phyloP scores from a whole-genome alignment of 1,140 invertebrate species.

The Whitmania pigra region DNA sequence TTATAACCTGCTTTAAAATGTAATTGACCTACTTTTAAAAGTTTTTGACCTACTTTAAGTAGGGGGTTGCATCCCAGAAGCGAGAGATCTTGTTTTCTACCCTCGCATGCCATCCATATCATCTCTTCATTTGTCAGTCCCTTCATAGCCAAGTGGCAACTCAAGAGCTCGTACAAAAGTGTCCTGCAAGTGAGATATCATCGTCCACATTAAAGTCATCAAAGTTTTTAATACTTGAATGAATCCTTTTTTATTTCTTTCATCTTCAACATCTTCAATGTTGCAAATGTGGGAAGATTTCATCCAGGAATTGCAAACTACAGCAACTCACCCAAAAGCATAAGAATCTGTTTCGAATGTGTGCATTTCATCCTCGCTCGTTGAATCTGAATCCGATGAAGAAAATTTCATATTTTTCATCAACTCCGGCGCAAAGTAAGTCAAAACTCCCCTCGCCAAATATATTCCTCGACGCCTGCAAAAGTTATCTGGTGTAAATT shows the following conservation, averaged over 20 bases:
- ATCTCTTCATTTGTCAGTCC: conserved; percentile 32
- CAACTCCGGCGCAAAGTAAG: conserved; percentile 42
- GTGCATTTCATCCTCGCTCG: conserved; percentile 24
- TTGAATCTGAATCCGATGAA: conserved; percentile 9
- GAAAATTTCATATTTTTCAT: conserved; percentile 31
- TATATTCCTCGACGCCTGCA: too few species aligned
- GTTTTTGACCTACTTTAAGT: conserved; percentile 33
- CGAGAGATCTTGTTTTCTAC: conserved; percentile 31
- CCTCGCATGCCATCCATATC: conserved; percentile 38
- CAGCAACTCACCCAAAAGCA: conserved; percentile 40
- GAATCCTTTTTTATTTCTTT: too few species aligned
- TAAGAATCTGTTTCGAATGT: conserved; percentile 39
- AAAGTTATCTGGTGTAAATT: too few species aligned
- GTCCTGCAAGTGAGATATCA: conserved; percentile 31
- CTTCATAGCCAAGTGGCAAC: conserved; percentile 35
- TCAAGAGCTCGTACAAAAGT: conserved; percentile 40
- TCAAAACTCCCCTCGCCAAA: conserved; percentile 33
- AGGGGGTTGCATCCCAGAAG: conserved; percentile 33
- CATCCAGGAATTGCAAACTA: too few species aligned
- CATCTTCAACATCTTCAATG: too few species aligned
- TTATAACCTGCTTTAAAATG: too few species aligned
- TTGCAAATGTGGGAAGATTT: too few species aligned
- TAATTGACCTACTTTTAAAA: conserved; percentile 31
- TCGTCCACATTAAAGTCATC: not conserved
- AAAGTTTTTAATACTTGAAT: not conserved